These are phyloP conservation scores for Augochlora pura DNA, from an alignment of 1,140 invertebrate species.

Conservation along the genomic window DNA sequence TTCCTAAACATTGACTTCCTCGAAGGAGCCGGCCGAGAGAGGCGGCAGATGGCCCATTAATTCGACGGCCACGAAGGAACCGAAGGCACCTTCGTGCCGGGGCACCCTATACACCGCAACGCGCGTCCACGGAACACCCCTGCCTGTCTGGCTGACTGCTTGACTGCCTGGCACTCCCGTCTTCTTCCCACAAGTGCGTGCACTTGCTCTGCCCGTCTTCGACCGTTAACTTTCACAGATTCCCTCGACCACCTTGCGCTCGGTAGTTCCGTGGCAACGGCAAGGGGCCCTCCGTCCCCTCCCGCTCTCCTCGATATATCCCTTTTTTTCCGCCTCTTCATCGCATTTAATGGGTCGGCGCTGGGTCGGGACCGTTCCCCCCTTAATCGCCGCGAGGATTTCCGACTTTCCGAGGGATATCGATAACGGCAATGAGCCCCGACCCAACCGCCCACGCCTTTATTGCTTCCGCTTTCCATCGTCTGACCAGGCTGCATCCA, in stretches of 20 bases:
- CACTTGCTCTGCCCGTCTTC: conserved; percentile 56
- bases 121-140: conserved; percentile 43
- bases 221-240: conserved; percentile 62
- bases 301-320: neutral
- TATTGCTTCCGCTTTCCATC: too few relatives aligned
- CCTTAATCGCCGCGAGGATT: neutral
- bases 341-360: neutral
- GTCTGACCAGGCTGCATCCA: too few relatives aligned
- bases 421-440: too few relatives aligned
- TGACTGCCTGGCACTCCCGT: too few relatives aligned
- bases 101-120: conserved; percentile 32
- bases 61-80: conserved; percentile 71
- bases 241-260: conserved; percentile 42
- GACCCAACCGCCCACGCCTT: too few relatives aligned
- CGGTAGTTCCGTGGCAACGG: conserved; percentile 2
- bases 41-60: conserved; percentile 79
- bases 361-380: too few relatives aligned
- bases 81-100: conserved; percentile 47
- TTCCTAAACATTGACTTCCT: conserved; percentile 81
- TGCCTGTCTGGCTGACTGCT: neutral
- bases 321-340: neutral
- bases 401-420: neutral
- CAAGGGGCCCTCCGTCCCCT: neutral
- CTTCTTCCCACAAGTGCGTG: conserved; percentile 47
- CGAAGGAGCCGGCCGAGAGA: conserved; percentile 63